Conservation (phyloP, 2,888 invertebrate genomes). For the Drosophila rubida region DNA sequence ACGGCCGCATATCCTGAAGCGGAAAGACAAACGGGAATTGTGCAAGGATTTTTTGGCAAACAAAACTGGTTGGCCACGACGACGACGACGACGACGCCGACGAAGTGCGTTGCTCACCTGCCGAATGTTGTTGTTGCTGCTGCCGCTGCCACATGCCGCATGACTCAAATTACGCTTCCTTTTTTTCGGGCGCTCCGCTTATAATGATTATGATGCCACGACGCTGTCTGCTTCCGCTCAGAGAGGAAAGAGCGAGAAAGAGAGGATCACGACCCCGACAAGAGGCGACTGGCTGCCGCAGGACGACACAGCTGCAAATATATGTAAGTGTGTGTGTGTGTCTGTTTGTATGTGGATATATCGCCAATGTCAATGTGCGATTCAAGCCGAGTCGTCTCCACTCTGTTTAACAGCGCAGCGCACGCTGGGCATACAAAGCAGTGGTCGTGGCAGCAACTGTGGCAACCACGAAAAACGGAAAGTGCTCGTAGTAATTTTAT, state of each 20-base stretch:
- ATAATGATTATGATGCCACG: conserved; percentile 67
- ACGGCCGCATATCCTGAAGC: conserved; percentile 59
- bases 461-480: conserved; percentile 69
- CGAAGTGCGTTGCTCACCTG: conserved; percentile 55
- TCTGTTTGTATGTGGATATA: conserved; percentile 30
- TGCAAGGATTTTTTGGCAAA: conserved; percentile 57
- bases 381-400: conserved; percentile 28
- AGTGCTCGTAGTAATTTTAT: conserved; percentile 72
- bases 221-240: conserved; percentile 60
- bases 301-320: conserved; percentile 60
- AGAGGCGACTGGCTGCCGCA: conserved; percentile 38
- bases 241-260: background rate
- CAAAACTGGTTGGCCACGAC: conserved; percentile 45
- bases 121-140: conserved; percentile 38
- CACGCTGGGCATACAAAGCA: conserved; percentile 76
- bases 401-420: conserved; percentile 34
- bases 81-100: conserved; percentile 19
- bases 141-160: conserved; percentile 72
- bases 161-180: conserved; percentile 71
- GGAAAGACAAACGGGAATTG: conserved; percentile 64
- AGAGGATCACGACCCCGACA: conserved; percentile 31
- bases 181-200: conserved; percentile 24
- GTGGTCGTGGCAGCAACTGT: conserved; percentile 13
- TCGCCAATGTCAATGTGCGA: conserved; percentile 59
- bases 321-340: background rate